Base-by-base conservation (phyloP, 2,797 vertebrate species). In the Sebastes kiyomatsui region DNA sequence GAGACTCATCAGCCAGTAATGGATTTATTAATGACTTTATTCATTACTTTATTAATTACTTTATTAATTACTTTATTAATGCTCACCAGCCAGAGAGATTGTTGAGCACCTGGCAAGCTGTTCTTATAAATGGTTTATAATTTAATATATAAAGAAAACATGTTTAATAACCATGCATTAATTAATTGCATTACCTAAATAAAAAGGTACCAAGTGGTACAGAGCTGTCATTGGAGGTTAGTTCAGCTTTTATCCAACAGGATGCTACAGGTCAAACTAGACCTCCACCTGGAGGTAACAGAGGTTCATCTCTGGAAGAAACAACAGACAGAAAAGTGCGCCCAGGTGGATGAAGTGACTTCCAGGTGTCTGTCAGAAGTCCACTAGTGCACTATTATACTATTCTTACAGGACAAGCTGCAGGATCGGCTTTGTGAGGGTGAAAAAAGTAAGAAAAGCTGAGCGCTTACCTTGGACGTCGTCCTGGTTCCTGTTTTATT, bases 381-480 rank as follows among this genome's bases (percentile, higher is more conserved):
- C 18, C 42, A 2, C 6, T 18, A 18, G 14, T 18, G 72, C 68
- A 22, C 49, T 22, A 10, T 11, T 16, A 27, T 0, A 38, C 35
- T 38, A 6, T 38, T 38, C 35, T 0, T 20, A 4, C 4, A 35
- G 2, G n/a, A 10, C n/a, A 1, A 1, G 14, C 38, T 33, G 42
- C 68, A 7, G 20, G 16, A 46, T 46, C 14, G 42, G 16, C 1
- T 46, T 18, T 33, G 3, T 46, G 11, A 3, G 3, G 1, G 1
- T 55, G 61, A 22, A 18, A 66, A 69, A 80, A 73, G 64, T 62
- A 11, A 12, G 1, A 20, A 7, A 14, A 62, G 64, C 6, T 4
- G 2, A 1, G 2, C 1, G 30, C 81, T 84, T 82, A 93, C 90
- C 90, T 87, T 74, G 80, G 65, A 59, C 33, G 83, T 77, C 27